Evolutionary conservation across 2,113 vertebrate species (phyloP), one percentile per base, ranked within the genome.

Genomic region (Cheirogaleus medius): DNA sequence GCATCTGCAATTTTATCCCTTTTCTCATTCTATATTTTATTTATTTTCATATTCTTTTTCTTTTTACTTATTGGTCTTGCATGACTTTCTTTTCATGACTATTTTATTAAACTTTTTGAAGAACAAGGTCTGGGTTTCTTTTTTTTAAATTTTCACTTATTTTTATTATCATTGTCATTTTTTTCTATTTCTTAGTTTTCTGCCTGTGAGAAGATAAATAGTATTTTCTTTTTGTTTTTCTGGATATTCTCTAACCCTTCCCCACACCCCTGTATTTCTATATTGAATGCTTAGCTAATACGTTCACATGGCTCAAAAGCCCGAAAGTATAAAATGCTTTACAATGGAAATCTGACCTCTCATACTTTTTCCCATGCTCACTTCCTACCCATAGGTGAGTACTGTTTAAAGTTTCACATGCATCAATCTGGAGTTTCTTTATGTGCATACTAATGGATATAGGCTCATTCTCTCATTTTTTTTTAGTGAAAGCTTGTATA

Each of bases 21-120:
- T 84, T 78, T 76, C 39, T 94, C 39, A 93, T 90, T 90, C 52
- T 77, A 3, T 60, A 39, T 93, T 89, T 95, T 89, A 74, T 71
- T 87, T 87, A 42, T 88, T 93, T 95, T 58, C 32, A 78, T 87
- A 20, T 37, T 80, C 3, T 34, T 47, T 60, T 39, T 87, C 34
- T 47, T 60, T 74, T 58, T 42, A 83, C 58, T n/a, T 54, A 42
- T 86, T 68, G 87, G 17, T 39, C 7, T 92, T 76, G 12, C 11
- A 25, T 76, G 17, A 54, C 15, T 52, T 54, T 54, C 17, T 54
- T 52, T 52, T 52, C 52, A 17, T 17, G 15, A 63, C 23, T 44
- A 29, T 90, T n/a, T 83, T 78, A 39, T 78, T 83, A 73, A 90
- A 42, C 17, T 58, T 90, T 85, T 81, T 49, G 11, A 88, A 93